Evolutionary conservation across 2,888 invertebrate species (phyloP), one percentile per base, ranked within the genome.

Genomic region (Lycophotia porphyrea): DNA sequence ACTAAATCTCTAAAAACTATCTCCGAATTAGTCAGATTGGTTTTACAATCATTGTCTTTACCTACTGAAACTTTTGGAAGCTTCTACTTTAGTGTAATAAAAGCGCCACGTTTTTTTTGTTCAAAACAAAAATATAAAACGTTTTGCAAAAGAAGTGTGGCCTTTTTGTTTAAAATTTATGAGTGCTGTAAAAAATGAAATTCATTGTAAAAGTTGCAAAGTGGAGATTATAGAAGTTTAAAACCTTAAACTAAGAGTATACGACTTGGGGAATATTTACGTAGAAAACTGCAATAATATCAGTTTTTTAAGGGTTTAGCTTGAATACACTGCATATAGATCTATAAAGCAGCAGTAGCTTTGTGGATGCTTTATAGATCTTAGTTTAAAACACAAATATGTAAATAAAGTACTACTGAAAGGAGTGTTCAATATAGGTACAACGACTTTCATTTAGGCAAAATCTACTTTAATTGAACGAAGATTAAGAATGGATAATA

Each of bases 1-100:
- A 90, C 87, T 90, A 91, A 93, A 93, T 93, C 92, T 90, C 86
- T 76, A 74, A 79, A 80, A 90, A 89, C 87, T 85, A 87, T 88
- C 89, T 83, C 86, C 76, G 87, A 83, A 89, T 91, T 90, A 88
- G 84, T 82, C 27, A 65, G 34, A 78, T 75, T 81, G 68, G 27
- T 36, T 34, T n/a, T 21, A 47, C 27, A 72, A 70, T 34, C 7
- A 47, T 66, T 24, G 27, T 49, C 15, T 44, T 52, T 58, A 82
- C 31, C n/a, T 39, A 39, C 36, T 36, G 31, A 68, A 78, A 39
- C 27, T 64, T 71, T 68, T 47, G 7, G 15, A 69, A 60, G 44
- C 11, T 74, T 74, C 13, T 63, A 67, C 34, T 49, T 47, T 44
- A n/a, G 9, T 52, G 39, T 27, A 61, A 61, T 66, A 63, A 81